Evolutionary conservation across 2,113 vertebrate genomes (phyloP).

Genomic region (Aegypius monachus): DNA sequence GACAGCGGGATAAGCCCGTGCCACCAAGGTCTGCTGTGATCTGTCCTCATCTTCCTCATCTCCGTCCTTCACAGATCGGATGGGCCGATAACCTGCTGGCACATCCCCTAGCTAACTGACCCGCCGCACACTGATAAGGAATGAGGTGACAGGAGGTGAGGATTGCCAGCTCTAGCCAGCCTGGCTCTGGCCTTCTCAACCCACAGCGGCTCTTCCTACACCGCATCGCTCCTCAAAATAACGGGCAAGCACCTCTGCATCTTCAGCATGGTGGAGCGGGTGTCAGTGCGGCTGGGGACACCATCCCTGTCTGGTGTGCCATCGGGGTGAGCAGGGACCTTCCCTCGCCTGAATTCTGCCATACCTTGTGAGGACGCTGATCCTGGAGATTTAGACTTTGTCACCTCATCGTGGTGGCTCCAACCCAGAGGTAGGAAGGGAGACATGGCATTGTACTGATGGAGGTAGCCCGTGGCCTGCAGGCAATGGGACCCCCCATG

Average conservation of each 20-base stretch:
- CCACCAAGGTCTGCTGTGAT: not conserved
- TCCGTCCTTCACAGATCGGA: not conserved
- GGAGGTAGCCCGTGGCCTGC: not conserved
- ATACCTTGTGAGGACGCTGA: not conserved
- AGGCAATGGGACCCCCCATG: not conserved
- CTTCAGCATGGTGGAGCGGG: not conserved
- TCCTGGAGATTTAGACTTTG: not conserved
- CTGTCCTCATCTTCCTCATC: not conserved
- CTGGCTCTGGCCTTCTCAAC: not conserved
- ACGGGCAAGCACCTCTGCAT: not conserved
- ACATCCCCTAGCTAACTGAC: not conserved
- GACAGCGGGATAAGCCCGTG: not conserved
- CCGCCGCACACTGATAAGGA: not conserved
- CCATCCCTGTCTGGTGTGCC: not conserved
- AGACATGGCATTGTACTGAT: not conserved
- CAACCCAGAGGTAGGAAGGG: not conserved
- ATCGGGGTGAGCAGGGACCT: not conserved
- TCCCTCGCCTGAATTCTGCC: not conserved
- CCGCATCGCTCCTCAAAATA: not conserved
- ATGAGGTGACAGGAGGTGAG: not conserved
- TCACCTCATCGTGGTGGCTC: not conserved
- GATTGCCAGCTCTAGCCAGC: not conserved
- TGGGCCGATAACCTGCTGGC: not conserved
- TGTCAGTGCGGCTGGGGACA: not conserved
- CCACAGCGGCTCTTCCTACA: not conserved